Percentiles rank a stretch among this genome's conserved stretches.
These are phyloP conservation scores for Oreochromis spilurus DNA, from an alignment of 2,113 vertebrate genomes.

Conservation along the genomic window DNA sequence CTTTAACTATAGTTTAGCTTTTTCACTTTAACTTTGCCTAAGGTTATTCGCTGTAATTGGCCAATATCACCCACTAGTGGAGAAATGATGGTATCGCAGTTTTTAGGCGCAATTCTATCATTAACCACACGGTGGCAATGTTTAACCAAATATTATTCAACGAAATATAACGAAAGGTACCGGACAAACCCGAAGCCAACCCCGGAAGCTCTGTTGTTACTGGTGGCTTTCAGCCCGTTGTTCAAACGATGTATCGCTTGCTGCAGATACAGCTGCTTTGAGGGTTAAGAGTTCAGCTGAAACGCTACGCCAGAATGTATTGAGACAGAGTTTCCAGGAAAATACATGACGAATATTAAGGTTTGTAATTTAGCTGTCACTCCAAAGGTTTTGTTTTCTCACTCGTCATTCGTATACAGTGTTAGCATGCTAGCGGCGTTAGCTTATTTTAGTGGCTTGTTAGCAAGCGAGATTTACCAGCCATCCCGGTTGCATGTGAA, in stretches of 20 bases:
- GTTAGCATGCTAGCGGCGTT: slow-evolving; percentile 39
- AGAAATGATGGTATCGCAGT: neutral
- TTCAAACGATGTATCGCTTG: slow-evolving; percentile 33
- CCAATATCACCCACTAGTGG: slow-evolving; percentile 17
- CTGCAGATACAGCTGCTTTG: neutral
- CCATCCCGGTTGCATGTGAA: neutral
- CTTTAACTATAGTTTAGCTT: neutral
- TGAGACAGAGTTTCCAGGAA: neutral
- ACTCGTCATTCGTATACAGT: neutral
- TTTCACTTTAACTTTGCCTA: neutral
- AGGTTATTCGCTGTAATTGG: neutral
- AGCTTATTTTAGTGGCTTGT: slow-evolving; percentile 22
- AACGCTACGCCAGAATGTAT: neutral
- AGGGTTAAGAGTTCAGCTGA: neutral
- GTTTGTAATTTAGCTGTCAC: slow-evolving; percentile 13
- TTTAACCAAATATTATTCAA: neutral
- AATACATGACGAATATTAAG: neutral
- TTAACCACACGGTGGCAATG: neutral
- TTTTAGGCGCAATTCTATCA: neutral
- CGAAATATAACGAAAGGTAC: neutral
- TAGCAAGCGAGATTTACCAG: slow-evolving; percentile 22
- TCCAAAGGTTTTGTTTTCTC: neutral
- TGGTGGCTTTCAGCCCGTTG: slow-evolving; percentile 31
- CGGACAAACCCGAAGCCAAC: slow-evolving; percentile 39
- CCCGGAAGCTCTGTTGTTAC: slow-evolving; percentile 49